phyloP scores from a whole-genome alignment of 2,888 invertebrate genomes.

The Lysandra coridon region DNA sequence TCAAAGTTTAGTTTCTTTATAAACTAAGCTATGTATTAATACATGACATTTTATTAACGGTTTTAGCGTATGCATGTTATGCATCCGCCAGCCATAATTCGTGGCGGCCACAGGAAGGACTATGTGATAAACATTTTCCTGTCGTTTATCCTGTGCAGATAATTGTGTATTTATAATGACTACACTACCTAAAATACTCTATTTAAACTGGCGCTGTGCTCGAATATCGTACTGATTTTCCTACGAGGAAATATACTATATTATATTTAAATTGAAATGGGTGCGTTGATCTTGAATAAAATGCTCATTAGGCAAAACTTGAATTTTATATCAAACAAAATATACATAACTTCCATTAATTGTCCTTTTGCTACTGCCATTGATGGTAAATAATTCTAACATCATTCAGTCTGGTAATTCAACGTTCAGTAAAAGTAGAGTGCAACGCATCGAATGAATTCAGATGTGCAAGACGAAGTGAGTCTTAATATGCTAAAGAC shows the following conservation, averaged over 20 bases:
- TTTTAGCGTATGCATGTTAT: background rate
- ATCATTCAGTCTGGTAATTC: no score
- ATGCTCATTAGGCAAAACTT: background rate
- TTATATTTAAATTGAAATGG: background rate
- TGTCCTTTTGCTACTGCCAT: no score
- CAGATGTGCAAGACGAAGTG: slow-evolving; percentile 7
- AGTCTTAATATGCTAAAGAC: slow-evolving; percentile 30
- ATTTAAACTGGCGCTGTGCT: background rate
- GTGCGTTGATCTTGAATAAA: slow-evolving; percentile 8
- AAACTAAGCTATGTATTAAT: background rate
- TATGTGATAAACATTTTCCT: slow-evolving; percentile 33
- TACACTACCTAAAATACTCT: background rate
- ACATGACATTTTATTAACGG: background rate
- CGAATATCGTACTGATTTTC: background rate
- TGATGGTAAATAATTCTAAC: no score
- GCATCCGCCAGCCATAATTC: background rate
- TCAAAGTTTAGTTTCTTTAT: background rate
- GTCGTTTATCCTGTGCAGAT: slow-evolving; percentile 30
- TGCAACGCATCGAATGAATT: background rate
- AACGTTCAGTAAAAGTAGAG: background rate
- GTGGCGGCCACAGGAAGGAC: slow-evolving; percentile 27
- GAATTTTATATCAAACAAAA: background rate
- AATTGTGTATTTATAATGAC: slow-evolving; percentile 11
- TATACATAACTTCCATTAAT: no score
- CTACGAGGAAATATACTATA: background rate